Base-by-base conservation (phyloP, 2,113 vertebrate genomes). In the Microtus ochrogaster region DNA sequence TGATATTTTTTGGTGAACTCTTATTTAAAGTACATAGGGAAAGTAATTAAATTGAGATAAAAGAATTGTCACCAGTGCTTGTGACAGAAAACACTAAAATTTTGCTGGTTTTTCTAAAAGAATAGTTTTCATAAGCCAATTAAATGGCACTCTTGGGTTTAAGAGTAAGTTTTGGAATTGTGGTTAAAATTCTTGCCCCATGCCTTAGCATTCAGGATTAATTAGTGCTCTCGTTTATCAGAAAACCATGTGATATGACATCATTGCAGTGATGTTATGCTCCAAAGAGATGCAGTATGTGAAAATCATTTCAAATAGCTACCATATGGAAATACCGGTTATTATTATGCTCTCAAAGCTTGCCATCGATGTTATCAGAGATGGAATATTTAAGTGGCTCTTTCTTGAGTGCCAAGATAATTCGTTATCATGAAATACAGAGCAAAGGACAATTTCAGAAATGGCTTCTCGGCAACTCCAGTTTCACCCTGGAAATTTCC, bases 361-460 rank as follows among this genome's bases (percentile, higher is more conserved):
- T 83, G 13, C 41, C 94, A 94, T 79, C 41, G 86, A 95, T 94
- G 83, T 72, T 79, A 77, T 12, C 30, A 74, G 77, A 95, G 49
- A 96, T 91, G 58, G 26, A 94, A 28, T 76, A 96, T 90, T 90
- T 97, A 30, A 81, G 83, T 73, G 19, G 7, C 72, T 93, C 22
- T 72, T 58, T 96, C 92, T 76, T 93, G 47, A 89, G 4, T 90
- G 55, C 61, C 52, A 97, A 95, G 76, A 33, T 90, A 63, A 90
- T 84, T 90, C 68, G 89, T 84, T 78, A 76, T 22, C 82, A 55
- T 95, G 39, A 96, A 96, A 90, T 63, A 91, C 95, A 66, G 33
- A 93, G 84, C 7, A 93, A 26, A 96, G 65, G 86, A 93, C 39
- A 93, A 84, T 85, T 93, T 96, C 47, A 92, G 76, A 97, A 93